Evolutionary conservation across 2,113 vertebrate species (phyloP), one percentile per base, ranked within the genome.

Genomic region (Dromas ardeola): DNA sequence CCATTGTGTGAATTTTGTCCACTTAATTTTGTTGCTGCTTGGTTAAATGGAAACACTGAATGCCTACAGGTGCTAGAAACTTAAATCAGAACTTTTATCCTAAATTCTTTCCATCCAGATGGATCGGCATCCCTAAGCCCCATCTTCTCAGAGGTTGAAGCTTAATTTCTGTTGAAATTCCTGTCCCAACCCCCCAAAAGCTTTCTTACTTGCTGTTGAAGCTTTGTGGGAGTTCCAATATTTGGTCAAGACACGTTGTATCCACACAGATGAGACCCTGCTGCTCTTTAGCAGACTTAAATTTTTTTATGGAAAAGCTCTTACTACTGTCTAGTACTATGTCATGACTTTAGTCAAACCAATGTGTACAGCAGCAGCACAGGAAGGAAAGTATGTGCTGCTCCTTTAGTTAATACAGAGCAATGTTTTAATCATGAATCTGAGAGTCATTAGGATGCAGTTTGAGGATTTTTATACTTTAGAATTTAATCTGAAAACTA

Each of bases 401-500:
- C 10, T 61, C 21, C 43, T 90, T 67, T 55, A 71, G 23, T 81
- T 88, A 67, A 63, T 49, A 56, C 2, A 1, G 30, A 86, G 45
- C 25, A 36, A 8, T 40, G 38, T 72, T 91, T 91, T 62, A 65
- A 36, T 86, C 1, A 1, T 58, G 42, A 84, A 27, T 76, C 45
- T 84, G n/a, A 38, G 62, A 77, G 38, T 66, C 50, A 42, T 70
- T 88, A 70, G 26, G 20, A 36, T 82, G 67, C 20, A 63, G 20
- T 88, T 62, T 74, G 36, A 29, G 62, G 36, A 29, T 86, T 86
- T 94, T 79, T 88, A 13, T 49, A 11, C 67, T 53, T 84, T 2
- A 81, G 61, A 82, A 80, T 92, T 80, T 88, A 78, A 88, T 83
- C 30, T 85, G 81, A 62, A 83, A 94, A 86, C 47, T 94, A 79